Percentiles rank a stretch among this genome's conserved stretches.
phyloP scores from a whole-genome alignment of 2,888 invertebrate species.

The Polydrusus tereticollis region DNA sequence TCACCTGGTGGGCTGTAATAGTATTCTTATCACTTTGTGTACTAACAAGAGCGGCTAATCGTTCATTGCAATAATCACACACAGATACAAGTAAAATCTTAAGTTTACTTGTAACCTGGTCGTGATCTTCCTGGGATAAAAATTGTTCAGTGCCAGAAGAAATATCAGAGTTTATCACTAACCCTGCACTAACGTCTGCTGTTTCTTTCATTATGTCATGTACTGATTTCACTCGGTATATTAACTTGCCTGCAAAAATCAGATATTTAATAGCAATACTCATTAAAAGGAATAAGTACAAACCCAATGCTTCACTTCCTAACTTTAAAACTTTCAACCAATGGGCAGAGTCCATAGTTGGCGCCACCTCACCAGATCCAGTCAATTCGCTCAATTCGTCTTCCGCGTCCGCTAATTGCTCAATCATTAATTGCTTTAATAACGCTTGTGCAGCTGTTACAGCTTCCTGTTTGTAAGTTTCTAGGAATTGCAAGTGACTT shows the following conservation, averaged over 20 bases:
- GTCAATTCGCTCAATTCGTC: constrained; percentile 71
- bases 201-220: constrained; percentile 84
- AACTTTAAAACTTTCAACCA: constrained; percentile 64
- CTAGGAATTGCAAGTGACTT: constrained; percentile 90
- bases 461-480: constrained; percentile 87
- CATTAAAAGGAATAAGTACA: constrained; percentile 37
- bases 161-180: constrained; percentile 55
- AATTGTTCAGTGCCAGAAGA: constrained; percentile 72
- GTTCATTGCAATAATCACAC: constrained; percentile 93
- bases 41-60: constrained; percentile 89
- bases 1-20: constrained; percentile 83
- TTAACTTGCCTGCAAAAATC: constrained; percentile 70
- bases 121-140: constrained; percentile 78
- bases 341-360: constrained; percentile 63
- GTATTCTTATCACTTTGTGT: constrained; percentile 81
- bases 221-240: constrained; percentile 81
- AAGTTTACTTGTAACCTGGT: constrained; percentile 78
- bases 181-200: constrained; percentile 75
- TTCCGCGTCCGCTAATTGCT: constrained; percentile 75
- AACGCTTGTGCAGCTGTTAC: constrained; percentile 89
- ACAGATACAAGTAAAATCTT: constrained; percentile 84
- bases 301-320: constrained; percentile 64
- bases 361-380: constrained; percentile 67
- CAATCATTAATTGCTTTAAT: constrained; percentile 90
- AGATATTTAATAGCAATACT: too few species aligned